Evolutionary conservation across 2,113 vertebrate species (phyloP).

Genomic region (Melozone crissalis): DNA sequence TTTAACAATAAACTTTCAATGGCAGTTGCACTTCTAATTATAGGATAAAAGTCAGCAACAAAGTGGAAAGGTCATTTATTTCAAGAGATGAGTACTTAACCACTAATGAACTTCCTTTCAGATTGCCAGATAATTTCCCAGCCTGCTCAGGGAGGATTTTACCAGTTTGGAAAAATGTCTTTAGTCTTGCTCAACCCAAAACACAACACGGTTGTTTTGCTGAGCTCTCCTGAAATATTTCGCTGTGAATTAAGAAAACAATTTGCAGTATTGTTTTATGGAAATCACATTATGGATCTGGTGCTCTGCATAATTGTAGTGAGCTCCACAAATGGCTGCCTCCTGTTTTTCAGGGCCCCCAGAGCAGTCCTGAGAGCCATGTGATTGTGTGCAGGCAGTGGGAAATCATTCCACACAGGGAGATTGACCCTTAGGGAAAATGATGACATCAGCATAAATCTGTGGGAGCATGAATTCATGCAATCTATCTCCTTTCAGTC

Average conservation of each 20-base stretch:
- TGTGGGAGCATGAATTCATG: background rate
- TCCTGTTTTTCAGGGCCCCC: background rate
- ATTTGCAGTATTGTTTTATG: background rate
- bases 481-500: background rate
- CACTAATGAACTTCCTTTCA: background rate
- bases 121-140: background rate
- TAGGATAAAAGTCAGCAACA: background rate
- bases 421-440: background rate
- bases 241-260: background rate
- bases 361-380: background rate
- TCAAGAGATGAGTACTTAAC: background rate
- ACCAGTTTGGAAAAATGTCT: background rate
- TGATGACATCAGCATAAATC: background rate
- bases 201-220: background rate
- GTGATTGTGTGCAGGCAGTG: background rate
- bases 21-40: background rate
- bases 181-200: background rate
- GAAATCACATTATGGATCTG: background rate
- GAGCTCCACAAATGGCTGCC: background rate
- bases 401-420: background rate
- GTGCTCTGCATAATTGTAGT: background rate
- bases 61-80: slow-evolving; percentile 2
- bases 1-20: background rate
- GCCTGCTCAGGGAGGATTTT: background rate
- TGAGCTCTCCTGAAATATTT: background rate